These are phyloP conservation scores for Yoshiicerus persimilis DNA, from an alignment of 1,140 invertebrate genomes.

Conservation along the genomic window DNA sequence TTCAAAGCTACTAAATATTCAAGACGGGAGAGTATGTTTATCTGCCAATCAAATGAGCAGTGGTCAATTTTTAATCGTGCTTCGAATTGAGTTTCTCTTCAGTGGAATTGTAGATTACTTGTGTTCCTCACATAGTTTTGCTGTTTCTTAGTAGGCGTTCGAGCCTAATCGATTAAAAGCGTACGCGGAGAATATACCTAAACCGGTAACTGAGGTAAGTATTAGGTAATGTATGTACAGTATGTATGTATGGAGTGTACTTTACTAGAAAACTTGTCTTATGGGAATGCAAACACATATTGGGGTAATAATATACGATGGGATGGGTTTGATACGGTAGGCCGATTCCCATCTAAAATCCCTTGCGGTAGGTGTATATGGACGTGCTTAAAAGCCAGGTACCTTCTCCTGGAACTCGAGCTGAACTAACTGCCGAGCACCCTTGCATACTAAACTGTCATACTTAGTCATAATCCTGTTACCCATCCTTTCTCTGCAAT, in stretches of 20 bases:
- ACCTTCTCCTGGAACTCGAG: slow-evolving; percentile 5
- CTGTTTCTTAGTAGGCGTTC: not conserved
- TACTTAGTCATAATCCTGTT: slow-evolving; percentile 26
- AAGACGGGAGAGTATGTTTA: slow-evolving; percentile 18
- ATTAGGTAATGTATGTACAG: not conserved
- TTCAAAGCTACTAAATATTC: slow-evolving; percentile 12
- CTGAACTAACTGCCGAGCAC: slow-evolving; percentile 23
- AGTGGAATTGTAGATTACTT: not conserved
- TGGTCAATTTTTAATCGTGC: slow-evolving; percentile 36
- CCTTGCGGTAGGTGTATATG: slow-evolving; percentile 11
- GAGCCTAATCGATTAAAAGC: slow-evolving; percentile 34
- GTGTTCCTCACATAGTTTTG: not conserved
- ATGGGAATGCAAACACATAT: slow-evolving; percentile 36
- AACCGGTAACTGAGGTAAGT: not conserved
- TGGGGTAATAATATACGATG: slow-evolving; percentile 36
- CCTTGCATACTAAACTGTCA: slow-evolving; percentile 29
- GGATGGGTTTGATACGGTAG: slow-evolving; percentile 1
- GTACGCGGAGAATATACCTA: not conserved
- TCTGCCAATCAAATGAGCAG: slow-evolving; percentile 25
- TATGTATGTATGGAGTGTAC: not conserved
- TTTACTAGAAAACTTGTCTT: slow-evolving; percentile 19
- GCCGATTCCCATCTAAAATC: slow-evolving; percentile 17
- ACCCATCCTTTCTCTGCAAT: not conserved
- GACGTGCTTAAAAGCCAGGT: slow-evolving; percentile 26
- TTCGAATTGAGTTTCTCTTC: not conserved